phyloP scores from a whole-genome alignment of 2,797 vertebrate species.

The Hylomyscus alleni region DNA sequence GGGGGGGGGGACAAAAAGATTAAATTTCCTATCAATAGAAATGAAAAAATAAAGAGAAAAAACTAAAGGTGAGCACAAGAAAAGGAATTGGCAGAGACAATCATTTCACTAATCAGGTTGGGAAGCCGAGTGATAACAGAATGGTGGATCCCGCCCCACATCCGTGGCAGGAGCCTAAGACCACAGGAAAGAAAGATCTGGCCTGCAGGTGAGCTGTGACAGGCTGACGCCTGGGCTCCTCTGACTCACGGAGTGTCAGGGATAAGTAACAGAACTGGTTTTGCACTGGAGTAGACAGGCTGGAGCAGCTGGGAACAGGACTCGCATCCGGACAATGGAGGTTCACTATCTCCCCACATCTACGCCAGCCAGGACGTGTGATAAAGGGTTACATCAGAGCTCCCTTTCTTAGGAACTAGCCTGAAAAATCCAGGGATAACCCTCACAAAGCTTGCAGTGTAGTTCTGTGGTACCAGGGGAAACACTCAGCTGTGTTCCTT shows the following conservation, averaged over 20 bases:
- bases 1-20: not conserved
- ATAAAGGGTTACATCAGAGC: no score
- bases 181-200: not conserved
- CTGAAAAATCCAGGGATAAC: not conserved
- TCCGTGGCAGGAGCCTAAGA: not conserved
- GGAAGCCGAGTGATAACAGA: not conserved
- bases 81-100: not conserved
- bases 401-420: not conserved
- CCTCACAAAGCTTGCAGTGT: no score
- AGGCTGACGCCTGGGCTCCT: not conserved
- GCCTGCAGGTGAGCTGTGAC: not conserved
- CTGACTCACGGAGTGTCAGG: not conserved
- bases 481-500: no score
- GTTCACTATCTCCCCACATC: not conserved
- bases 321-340: fast-evolving
- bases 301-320: not conserved
- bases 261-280: conserved; percentile 32
- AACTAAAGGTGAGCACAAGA: not conserved
- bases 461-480: no score
- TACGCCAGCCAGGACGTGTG: not conserved
- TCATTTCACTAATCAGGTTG: not conserved
- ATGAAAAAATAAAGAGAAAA: not conserved
- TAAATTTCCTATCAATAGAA: conserved; percentile 8
- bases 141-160: not conserved
- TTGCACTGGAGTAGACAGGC: not conserved